Evolutionary conservation across 2,888 invertebrate species (phyloP), one percentile per base, ranked within the genome.

Genomic region (Phoenoteleia sp.): DNA sequence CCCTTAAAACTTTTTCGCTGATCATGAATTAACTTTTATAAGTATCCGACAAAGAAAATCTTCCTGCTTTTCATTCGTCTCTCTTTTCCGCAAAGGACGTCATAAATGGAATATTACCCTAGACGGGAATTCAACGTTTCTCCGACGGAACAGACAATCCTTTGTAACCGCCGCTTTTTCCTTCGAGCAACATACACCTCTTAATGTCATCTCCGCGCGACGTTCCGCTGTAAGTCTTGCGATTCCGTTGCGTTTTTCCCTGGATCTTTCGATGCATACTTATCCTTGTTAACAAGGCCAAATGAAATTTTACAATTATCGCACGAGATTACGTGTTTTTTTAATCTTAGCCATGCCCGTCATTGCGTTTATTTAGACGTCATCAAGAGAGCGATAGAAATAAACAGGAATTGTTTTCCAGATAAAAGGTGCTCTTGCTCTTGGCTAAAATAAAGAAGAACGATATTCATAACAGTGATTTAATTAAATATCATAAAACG

Each of bases 61-160:
- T 27, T 56, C 11, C 49, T 15, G 7, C 11, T 29, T 29, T 9
- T 45, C 19, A 45, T 29, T 29, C 11, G 29, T 25, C 17, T 11
- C 17, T 62, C 15, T 23, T 13, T 42, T 25, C 36, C 66, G 27
- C 27, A 67, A 52, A 74, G 67, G n/a, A 60, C 17, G 47, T 75
- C 76, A 81, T 81, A 76, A 81, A 71, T 81, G 75, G 64, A 29
- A 75, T 76, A 81, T 81, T 71, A 71, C 47, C 47, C 21, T 21
- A 17, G 52, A 58, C 49, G 58, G 49, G 56, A 75, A 75, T 81
- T 29, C 56, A 42, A 60, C 39, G 69, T 66, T 75, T 45, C 54
- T 64, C 45, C 62, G 60, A 75, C 45, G 39, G 36, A 52, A 69
- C 39, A 42, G 67, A 25, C 66, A 60, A 58, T 60, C 69, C 62